Percentiles rank a stretch among this genome's conserved stretches.
Conservation (phyloP, 2,797 vertebrate species). For the Furcifer pardalis region DNA sequence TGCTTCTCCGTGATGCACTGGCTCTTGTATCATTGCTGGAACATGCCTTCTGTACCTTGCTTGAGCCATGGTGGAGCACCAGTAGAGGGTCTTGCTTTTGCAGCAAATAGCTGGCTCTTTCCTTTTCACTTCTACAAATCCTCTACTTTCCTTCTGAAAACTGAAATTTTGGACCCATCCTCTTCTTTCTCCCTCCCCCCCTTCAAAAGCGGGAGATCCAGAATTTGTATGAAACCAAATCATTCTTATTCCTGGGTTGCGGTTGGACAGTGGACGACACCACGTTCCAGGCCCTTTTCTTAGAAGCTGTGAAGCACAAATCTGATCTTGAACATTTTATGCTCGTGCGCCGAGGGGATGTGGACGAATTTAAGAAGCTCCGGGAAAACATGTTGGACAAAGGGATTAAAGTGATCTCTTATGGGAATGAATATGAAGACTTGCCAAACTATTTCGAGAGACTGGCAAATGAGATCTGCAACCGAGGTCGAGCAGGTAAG, state of each 20-base stretch:
- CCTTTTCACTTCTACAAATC: background rate
- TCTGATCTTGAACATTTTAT: slow-evolving; percentile 97
- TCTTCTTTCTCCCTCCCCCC: background rate
- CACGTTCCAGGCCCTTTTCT: slow-evolving; percentile 94
- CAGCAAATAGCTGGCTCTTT: background rate
- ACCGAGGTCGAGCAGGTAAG: slow-evolving; percentile 76
- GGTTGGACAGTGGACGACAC: slow-evolving; percentile 96
- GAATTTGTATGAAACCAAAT: slow-evolving; percentile 94
- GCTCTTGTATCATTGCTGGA: too few species aligned
- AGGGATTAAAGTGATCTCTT: slow-evolving; percentile 96
- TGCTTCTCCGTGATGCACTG: background rate
- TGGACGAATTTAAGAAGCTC: slow-evolving; percentile 95
- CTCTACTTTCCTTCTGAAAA: background rate
- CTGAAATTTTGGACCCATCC: slow-evolving; percentile 35
- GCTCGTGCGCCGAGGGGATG: slow-evolving; percentile 92
- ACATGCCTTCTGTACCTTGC: background rate
- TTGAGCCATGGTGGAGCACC: background rate
- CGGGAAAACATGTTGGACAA: slow-evolving; percentile 97
- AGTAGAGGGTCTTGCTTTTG: background rate
- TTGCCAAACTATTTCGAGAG: slow-evolving; percentile 93
- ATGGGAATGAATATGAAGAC: slow-evolving; percentile 89
- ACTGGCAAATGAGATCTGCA: slow-evolving; percentile 90
- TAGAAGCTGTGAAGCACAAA: slow-evolving; percentile 95
- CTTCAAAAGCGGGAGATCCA: slow-evolving; percentile 90
- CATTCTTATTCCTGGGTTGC: slow-evolving; percentile 94